Evolutionary conservation across 1,140 invertebrate species (phyloP).

Genomic region (Aleiodes sp.): DNA sequence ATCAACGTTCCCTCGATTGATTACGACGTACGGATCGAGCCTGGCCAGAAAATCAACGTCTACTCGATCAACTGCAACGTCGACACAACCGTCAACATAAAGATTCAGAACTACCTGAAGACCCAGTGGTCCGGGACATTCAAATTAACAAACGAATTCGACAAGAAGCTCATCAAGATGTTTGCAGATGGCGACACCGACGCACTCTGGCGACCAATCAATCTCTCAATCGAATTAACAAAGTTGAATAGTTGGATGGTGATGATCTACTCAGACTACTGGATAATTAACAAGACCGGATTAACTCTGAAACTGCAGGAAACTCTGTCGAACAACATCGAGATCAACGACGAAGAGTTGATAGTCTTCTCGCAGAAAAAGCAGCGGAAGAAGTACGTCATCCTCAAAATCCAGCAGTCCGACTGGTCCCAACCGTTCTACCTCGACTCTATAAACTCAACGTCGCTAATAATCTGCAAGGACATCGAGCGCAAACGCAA

Average conservation of each 20-base stretch:
- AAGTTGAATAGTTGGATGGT: constrained; percentile 72
- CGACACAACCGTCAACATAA: constrained; percentile 70
- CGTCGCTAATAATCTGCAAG: constrained; percentile 79
- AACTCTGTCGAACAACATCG: constrained; percentile 72
- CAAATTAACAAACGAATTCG: constrained; percentile 74
- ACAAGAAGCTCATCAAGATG: constrained; percentile 76
- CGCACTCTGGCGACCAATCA: constrained; percentile 71
- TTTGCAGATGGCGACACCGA: constrained; percentile 73
- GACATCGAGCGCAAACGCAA: constrained; percentile 72
- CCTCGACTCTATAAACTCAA: constrained; percentile 75
- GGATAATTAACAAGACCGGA: constrained; percentile 91
- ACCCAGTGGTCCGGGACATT: constrained; percentile 77
- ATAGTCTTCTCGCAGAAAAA: constrained; percentile 78
- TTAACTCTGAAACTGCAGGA: constrained; percentile 80
- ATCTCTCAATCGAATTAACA: constrained; percentile 74
- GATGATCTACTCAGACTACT: constrained; percentile 84
- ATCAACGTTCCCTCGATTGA: constrained; percentile 66
- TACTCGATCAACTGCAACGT: constrained; percentile 71
- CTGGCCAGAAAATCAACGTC: constrained; percentile 76
- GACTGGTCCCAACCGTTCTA: constrained; percentile 79
- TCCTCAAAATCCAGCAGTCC: constrained; percentile 75
- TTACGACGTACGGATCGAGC: constrained; percentile 72
- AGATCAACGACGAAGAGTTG: constrained; percentile 73
- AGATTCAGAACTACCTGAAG: constrained; percentile 74
- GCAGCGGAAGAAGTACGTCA: constrained; percentile 70